Evolutionary conservation across 2,113 vertebrate genomes (phyloP).

Genomic region (Vimba vimba): DNA sequence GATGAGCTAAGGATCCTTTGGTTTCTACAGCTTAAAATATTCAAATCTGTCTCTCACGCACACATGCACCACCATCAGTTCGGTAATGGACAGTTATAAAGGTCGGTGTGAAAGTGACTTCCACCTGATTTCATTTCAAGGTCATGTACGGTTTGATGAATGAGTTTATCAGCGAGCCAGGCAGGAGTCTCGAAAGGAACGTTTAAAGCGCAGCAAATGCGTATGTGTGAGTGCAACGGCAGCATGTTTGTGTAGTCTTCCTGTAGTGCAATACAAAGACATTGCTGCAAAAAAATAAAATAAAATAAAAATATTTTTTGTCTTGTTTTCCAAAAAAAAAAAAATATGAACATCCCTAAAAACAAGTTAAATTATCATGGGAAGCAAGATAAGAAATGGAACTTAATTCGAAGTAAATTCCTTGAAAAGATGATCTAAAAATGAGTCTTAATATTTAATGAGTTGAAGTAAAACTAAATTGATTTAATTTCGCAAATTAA

Average conservation of each 20-base stretch:
- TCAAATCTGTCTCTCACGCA: constrained; percentile 36
- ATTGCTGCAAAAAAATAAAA: not conserved
- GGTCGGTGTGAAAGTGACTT: constrained; percentile 56
- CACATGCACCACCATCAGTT: constrained; percentile 30
- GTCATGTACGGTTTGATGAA: constrained; percentile 61
- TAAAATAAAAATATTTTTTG: not conserved
- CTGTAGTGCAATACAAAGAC: not conserved
- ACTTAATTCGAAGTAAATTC: not conserved
- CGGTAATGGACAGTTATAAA: constrained; percentile 54
- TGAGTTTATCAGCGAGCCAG: not conserved
- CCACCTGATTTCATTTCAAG: constrained; percentile 71
- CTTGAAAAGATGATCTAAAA: not conserved
- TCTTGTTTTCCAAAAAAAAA: not conserved
- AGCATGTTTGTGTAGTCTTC: not conserved
- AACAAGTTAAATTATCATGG: not conserved
- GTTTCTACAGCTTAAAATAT: constrained; percentile 62
- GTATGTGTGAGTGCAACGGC: constrained; percentile 51
- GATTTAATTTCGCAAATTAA: not conserved
- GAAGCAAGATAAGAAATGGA: not conserved
- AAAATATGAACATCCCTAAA: not conserved
- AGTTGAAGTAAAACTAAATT: not conserved
- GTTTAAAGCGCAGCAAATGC: not conserved
- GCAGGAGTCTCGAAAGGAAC: not conserved
- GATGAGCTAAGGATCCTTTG: constrained; percentile 62
- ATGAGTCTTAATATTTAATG: not conserved